Evolutionary conservation across 2,113 vertebrate species (phyloP).

Genomic region (Ibidorhyncha struthersii): DNA sequence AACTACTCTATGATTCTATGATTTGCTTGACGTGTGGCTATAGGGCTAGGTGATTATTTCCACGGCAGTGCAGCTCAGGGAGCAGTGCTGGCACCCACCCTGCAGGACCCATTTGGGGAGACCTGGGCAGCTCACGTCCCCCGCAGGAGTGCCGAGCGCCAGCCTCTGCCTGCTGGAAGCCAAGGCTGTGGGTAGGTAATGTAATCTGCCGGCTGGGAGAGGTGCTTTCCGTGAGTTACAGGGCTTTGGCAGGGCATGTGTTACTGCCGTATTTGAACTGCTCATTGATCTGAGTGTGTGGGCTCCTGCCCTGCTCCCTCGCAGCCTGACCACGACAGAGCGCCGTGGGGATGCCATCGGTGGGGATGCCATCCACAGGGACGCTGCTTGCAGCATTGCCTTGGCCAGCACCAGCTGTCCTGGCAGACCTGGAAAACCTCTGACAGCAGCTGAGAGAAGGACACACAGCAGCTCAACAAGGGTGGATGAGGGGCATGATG

Average conservation of each 20-base stretch:
- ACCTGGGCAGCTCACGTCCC: neutral
- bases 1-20: neutral
- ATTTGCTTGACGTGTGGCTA: neutral
- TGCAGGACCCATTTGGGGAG: accelerated
- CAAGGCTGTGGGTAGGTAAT: too few relatives aligned
- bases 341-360: accelerated
- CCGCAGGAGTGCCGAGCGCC: accelerated
- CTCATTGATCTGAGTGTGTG: accelerated
- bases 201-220: neutral
- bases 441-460: neutral
- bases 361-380: neutral
- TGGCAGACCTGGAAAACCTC: neutral
- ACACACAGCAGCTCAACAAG: neutral
- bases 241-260: neutral
- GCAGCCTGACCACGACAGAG: neutral
- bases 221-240: accelerated
- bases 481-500: neutral
- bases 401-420: neutral
- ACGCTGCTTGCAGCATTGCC: neutral
- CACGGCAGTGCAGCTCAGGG: neutral
- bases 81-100: too few relatives aligned
- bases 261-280: neutral
- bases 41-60: neutral
- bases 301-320: neutral
- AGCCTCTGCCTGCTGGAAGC: neutral